phyloP scores from a whole-genome alignment of 2,888 invertebrate genomes.

The Drosophila mettleri region DNA sequence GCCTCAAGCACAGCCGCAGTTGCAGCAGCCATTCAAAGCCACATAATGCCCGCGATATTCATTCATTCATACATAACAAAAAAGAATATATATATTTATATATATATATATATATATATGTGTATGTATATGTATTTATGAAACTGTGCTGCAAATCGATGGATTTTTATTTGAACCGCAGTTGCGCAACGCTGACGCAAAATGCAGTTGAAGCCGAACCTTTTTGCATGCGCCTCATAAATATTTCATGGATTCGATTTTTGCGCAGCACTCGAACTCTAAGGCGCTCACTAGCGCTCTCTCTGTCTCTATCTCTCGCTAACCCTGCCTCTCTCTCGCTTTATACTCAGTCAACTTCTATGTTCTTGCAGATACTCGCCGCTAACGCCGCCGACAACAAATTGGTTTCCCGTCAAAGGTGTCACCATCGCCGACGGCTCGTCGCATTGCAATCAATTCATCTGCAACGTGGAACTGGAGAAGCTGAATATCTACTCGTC shows the following conservation, averaged over 20 bases:
- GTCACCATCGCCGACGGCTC: constrained; percentile 84
- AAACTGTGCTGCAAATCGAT: constrained; percentile 49
- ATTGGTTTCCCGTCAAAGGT: constrained; percentile 84
- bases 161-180: constrained; percentile 61
- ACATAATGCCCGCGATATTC: constrained; percentile 47
- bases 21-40: constrained; percentile 36
- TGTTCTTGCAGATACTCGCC: constrained; percentile 84
- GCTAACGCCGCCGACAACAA: constrained; percentile 83
- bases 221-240: constrained; percentile 74
- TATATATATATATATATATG: not conserved
- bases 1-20: constrained; percentile 38
- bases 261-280: constrained; percentile 68
- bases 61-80: constrained; percentile 35
- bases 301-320: constrained; percentile 6
- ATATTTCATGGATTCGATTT: constrained; percentile 76
- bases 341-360: constrained; percentile 16
- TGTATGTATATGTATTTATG: not conserved
- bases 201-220: constrained; percentile 53
- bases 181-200: constrained; percentile 54
- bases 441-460: constrained; percentile 85
- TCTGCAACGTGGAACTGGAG: constrained; percentile 84
- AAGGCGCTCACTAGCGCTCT: constrained; percentile 17
- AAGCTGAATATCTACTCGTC: constrained; percentile 83
- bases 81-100: too few relatives aligned
- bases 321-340: constrained; percentile 9